Base-by-base conservation (phyloP, 2,113 vertebrate species). In the Strigops habroptila region DNA sequence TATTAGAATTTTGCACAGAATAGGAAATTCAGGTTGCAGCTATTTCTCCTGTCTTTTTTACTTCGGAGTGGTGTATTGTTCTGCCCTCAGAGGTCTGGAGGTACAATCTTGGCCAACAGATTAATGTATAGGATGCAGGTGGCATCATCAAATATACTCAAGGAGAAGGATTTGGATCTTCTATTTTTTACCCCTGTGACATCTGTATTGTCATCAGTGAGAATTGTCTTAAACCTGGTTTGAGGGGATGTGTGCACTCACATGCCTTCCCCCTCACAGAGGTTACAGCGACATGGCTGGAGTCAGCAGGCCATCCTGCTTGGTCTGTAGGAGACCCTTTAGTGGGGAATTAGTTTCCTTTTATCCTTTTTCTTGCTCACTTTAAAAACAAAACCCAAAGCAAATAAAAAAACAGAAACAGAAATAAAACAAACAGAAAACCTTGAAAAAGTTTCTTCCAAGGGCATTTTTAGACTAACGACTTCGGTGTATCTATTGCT, bases 361-460 rank as follows among this genome's bases (percentile, higher is more conserved):
- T 95, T 57, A 94, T 94, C 88, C 71, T 89, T 53, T 21, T 53
- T 35, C 60, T 65, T 81, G 77, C 55, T 90, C 16, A 3, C 46
- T 92, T 76, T 48, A 57, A 89, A 95, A 94, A 92, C 74, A 84
- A 81, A 82, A 10, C 27, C 52, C 75, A 39, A 94, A 93, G 62
- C 76, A 95, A 93, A 90, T 39, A 70, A 57, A 68, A 60, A 46
- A 28, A 2, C 37, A 90, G 75, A 77, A 82, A 18, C 37, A 52
- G 86, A 95, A 95, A 91, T 30, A 89, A 94, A 96, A 7, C 63
- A 85, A 90, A 82, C 22, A 75, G 60, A 90, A 93, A 94, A 83
- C 53, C 85, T 55, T 77, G 49, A 74, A 57, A 64, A 77, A 75
- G 51, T 90, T 91, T 59, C 43, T 88, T 86, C 28, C 67, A 55